Percentiles rank a stretch among this genome's conserved stretches.
Evolutionary conservation across 2,888 invertebrate genomes (phyloP).

Genomic region (Patella caerulea): DNA sequence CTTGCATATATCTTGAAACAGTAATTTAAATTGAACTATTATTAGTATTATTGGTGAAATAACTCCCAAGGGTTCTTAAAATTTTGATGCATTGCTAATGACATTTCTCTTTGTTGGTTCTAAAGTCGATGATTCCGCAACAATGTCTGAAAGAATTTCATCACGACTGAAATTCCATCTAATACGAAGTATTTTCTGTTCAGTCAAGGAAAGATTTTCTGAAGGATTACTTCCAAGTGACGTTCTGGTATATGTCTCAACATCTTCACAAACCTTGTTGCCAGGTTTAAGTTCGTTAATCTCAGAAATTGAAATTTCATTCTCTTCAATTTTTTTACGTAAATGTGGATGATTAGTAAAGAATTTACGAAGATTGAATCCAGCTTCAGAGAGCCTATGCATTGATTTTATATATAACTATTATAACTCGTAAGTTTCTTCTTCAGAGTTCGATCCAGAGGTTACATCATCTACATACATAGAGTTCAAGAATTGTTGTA

Average conservation of each 20-base stretch:
- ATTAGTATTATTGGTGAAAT: neutral
- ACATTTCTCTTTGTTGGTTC: constrained; percentile 7
- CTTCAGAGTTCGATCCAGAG: neutral
- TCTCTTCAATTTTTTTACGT: neutral
- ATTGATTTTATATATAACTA: constrained; percentile 1
- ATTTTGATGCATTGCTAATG: neutral
- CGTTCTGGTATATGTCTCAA: neutral
- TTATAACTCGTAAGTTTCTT: neutral
- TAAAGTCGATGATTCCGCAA: neutral
- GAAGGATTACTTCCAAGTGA: neutral
- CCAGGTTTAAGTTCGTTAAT: neutral
- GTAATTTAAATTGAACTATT: neutral
- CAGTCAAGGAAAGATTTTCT: neutral
- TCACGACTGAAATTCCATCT: neutral
- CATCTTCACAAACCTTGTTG: neutral
- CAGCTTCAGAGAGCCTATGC: neutral
- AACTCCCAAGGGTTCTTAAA: neutral
- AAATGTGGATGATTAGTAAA: neutral
- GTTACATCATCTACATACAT: neutral
- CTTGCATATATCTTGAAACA: neutral
- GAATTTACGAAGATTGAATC: neutral
- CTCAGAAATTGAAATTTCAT: neutral
- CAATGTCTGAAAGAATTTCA: neutral
- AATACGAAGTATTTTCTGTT: neutral
- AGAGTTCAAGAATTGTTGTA: neutral